Evolutionary conservation across 2,888 invertebrate genomes (phyloP).

Genomic region (Petrolisthes manimaculis): DNA sequence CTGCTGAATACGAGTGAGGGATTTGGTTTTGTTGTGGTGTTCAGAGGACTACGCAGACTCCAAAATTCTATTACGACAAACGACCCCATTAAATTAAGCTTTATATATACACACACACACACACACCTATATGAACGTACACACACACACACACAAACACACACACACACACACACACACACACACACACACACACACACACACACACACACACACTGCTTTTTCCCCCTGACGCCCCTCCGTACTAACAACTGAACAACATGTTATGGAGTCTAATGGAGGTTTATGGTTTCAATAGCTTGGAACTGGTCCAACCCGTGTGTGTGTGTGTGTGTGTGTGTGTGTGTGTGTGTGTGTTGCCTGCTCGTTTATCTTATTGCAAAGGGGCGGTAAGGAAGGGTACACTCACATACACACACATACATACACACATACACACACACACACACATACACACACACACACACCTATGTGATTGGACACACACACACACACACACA

Average conservation of each 20-base stretch:
- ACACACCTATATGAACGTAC: too few relatives aligned
- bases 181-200: neutral
- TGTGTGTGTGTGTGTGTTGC: neutral
- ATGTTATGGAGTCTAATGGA: too few relatives aligned
- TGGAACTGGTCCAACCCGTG: neutral
- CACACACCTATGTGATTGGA: slow-evolving; percentile 2
- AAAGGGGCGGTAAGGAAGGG: too few relatives aligned
- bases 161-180: slow-evolving; percentile 30
- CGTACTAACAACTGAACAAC: neutral
- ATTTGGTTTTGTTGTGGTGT: too few relatives aligned
- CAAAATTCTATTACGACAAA: too few relatives aligned
- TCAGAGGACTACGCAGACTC: too few relatives aligned
- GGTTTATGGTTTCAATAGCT: neutral
- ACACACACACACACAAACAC: slow-evolving; percentile 25
- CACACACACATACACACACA: slow-evolving; percentile 24
- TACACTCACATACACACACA: neutral
- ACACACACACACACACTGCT: slow-evolving; percentile 1
- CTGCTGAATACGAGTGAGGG: too few relatives aligned
- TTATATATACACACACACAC: slow-evolving; percentile 10
- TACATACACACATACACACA: slow-evolving; percentile 8
- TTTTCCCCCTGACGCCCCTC: neutral
- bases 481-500: slow-evolving; percentile 25
- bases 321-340: slow-evolving; percentile 5
- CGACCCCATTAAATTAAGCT: too few relatives aligned
- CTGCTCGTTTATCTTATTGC: too few relatives aligned